Evolutionary conservation across 2,888 invertebrate genomes (phyloP).

Genomic region (Papilio protenor): DNA sequence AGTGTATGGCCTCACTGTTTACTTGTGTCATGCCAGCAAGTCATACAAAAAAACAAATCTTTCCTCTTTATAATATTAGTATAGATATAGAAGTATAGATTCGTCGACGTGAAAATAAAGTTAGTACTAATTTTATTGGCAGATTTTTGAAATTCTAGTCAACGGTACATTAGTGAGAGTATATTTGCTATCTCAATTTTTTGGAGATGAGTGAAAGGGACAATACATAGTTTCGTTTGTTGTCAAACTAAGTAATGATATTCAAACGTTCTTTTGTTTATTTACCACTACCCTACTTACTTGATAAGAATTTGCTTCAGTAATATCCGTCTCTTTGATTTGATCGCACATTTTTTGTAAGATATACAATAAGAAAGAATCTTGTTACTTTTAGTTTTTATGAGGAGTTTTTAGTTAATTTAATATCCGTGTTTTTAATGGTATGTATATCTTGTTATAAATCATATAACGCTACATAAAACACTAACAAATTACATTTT

Average conservation of each 20-base stretch:
- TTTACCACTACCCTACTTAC: constrained; percentile 26
- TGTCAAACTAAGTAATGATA: constrained; percentile 20
- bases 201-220: neutral
- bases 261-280: constrained; percentile 32
- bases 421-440: too few species aligned
- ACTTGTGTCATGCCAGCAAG: too few species aligned
- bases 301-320: constrained; percentile 13
- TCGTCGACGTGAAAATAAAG: too few species aligned
- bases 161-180: neutral
- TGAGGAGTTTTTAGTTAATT: too few species aligned
- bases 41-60: too few species aligned
- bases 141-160: too few species aligned
- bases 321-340: neutral
- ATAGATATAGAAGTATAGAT: neutral
- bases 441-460: too few species aligned
- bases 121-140: too few species aligned
- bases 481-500: too few species aligned
- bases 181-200: neutral
- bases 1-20: too few species aligned
- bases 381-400: neutral
- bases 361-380: neutral
- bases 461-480: too few species aligned
- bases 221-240: neutral
- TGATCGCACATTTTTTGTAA: neutral
- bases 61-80: too few species aligned